Evolutionary conservation across 1,140 invertebrate species (phyloP).

Genomic region (Paracyclopina nana): DNA sequence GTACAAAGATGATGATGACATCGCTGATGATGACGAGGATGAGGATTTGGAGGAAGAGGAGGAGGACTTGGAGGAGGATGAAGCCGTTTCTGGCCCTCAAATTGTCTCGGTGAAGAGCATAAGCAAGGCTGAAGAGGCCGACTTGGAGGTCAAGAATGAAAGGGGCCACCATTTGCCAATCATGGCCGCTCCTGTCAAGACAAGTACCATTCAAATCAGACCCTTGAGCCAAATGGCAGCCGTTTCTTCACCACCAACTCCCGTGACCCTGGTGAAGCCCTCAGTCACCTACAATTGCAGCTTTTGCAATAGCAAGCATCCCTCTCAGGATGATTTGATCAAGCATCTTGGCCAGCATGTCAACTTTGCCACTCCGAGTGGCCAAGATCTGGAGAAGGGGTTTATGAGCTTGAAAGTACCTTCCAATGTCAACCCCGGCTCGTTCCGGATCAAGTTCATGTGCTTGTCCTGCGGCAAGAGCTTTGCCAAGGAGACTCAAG

Average conservation of each 20-base stretch:
- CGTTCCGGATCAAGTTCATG: conserved; percentile 17
- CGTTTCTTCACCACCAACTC: no score
- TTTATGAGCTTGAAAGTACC: no score
- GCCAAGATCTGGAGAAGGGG: conserved; percentile 2
- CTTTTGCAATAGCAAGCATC: conserved; percentile 4
- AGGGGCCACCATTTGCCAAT: no score
- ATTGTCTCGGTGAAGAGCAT: conserved; percentile 15
- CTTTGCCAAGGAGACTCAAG: conserved; percentile 18
- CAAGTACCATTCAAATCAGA: no score
- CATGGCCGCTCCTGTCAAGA: no score
- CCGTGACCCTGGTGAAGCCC: no score
- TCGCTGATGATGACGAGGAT: neutral
- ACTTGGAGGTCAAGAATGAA: neutral
- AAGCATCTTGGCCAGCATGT: conserved; percentile 7
- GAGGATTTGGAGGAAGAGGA: neutral
- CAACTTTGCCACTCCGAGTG: neutral
- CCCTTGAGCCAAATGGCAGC: no score
- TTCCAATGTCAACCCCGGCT: conserved; percentile 9
- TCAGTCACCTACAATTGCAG: no score
- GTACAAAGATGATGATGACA: neutral
- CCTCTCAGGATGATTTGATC: neutral
- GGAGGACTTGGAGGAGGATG: neutral
- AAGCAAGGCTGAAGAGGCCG: neutral
- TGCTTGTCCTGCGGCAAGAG: conserved; percentile 23
- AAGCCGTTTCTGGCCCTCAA: neutral